Conservation (phyloP, 2,888 invertebrate species). For the Eudemis profundana region DNA sequence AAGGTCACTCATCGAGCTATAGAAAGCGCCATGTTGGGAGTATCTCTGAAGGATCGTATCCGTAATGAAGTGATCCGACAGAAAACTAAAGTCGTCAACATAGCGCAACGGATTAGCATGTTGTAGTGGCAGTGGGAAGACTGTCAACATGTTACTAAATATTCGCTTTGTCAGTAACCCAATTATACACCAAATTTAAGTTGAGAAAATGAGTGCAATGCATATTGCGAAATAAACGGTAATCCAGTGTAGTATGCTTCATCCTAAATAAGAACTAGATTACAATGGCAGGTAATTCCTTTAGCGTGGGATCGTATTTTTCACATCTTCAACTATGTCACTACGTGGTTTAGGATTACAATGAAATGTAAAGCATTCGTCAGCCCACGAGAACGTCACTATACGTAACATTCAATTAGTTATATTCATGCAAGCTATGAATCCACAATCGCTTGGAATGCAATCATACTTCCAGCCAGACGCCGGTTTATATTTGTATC, state of each 20-base stretch:
- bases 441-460: neutral
- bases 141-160: no score
- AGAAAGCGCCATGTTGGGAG: no score
- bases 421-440: no score
- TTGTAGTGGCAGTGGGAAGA: no score
- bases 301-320: slow-evolving; percentile 18
- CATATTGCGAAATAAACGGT: neutral
- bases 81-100: no score
- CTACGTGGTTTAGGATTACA: slow-evolving; percentile 7
- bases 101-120: no score
- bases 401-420: neutral
- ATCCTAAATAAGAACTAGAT: neutral
- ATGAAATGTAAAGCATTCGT: neutral
- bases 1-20: no score
- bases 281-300: slow-evolving; percentile 24
- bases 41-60: no score
- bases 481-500: neutral
- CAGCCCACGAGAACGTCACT: neutral
- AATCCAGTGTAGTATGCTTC: neutral
- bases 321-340: slow-evolving; percentile 23
- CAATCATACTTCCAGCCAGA: slow-evolving; percentile 4
- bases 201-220: neutral
- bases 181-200: no score
- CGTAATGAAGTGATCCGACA: no score
- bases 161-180: no score